Conservation (phyloP, 2,797 vertebrate genomes). For the Propithecus deckenii region DNA sequence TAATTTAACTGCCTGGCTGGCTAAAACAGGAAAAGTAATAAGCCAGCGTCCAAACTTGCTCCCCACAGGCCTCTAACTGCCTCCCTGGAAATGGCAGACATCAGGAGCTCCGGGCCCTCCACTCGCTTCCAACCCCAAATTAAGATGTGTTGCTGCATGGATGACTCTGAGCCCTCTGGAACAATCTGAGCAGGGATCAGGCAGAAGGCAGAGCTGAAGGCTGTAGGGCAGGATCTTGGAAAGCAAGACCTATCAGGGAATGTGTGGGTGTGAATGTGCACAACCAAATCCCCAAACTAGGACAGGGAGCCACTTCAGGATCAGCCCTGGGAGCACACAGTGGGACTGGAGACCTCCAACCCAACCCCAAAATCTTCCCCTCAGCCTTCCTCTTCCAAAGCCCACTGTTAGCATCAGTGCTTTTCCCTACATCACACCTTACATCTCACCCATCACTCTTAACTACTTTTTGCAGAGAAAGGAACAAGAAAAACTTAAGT, state of each 20-base stretch:
- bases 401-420: not conserved
- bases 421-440: not conserved
- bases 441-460: not conserved
- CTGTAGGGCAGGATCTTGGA: not conserved
- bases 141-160: not conserved
- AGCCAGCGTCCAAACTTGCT: not conserved
- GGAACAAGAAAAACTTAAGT: not conserved
- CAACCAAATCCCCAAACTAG: not conserved
- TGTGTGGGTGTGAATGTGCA: not conserved
- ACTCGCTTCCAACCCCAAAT: constrained; percentile 3
- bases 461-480: not conserved
- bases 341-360: too few relatives aligned
- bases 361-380: not conserved
- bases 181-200: not conserved
- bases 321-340: not conserved
- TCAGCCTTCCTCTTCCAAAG: not conserved
- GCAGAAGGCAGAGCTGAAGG: not conserved
- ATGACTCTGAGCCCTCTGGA: not conserved
- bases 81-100: not conserved
- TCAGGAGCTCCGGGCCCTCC: not conserved
- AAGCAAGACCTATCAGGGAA: not conserved
- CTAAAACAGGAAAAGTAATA: constrained; percentile 22
- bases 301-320: accelerated
- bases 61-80: not conserved
- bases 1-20: constrained; percentile 12